Evolutionary conservation across 2,888 invertebrate species (phyloP), one percentile per base, ranked within the genome.

Genomic region (Pyrgus malvae): DNA sequence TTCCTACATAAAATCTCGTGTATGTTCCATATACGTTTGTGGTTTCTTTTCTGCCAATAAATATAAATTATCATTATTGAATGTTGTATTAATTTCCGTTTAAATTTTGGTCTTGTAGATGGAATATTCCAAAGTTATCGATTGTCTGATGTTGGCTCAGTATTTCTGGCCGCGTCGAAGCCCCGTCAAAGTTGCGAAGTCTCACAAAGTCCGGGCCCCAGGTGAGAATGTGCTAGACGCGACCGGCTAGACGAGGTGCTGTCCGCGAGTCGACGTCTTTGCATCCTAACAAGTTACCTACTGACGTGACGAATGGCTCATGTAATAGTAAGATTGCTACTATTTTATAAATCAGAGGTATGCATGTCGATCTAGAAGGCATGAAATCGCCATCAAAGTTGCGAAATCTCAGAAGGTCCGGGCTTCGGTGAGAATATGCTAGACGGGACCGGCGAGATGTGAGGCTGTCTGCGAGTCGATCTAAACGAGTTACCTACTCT

Each of bases 161-260:
- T 81, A 80, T 82, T 83, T 80, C 77, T 70, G 72, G 69, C 72
- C 67, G 70, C 65, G 69, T 70, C 67, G 73, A 70, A 61, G 68
- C 68, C 71, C 74, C 80, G 86, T 83, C 83, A 80, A 86, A 90
- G 87, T 90, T 90, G 70, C 67, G 79, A 88, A 90, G 86, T 83
- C 87, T 86, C 87, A 84, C 74, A 72, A 81, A 88, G 82, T 82
- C 80, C 53, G 72, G 76, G 83, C 85, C 86, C 77, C 86, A 86
- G 87, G 88, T 87, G 88, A 83, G 83, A 88, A 88, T 91, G 90
- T 83, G 90, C 84, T 81, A 89, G 90, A 88, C 90, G 85, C 78
- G 81, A 81, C 82, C 85, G 87, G 85, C 90, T 74, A 80, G 80
- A 80, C 76, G 67, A 66, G 66, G 60, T 56, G n/a, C 38, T 54